Base-by-base conservation (phyloP, 2,113 vertebrate genomes). In the Solea senegalensis region DNA sequence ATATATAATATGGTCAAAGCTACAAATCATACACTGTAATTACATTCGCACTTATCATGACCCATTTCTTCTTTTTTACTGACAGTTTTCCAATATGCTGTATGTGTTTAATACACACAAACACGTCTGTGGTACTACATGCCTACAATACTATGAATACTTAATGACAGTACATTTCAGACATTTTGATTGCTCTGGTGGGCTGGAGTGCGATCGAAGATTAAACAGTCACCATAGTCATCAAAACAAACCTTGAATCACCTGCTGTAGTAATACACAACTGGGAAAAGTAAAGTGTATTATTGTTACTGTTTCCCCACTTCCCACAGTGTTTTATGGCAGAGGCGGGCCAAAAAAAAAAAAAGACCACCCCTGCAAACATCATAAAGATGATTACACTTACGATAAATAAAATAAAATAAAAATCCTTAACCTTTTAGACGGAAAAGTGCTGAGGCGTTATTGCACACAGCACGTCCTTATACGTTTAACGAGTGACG, bases 331-430 rank as follows among this genome's bases (percentile, higher is more conserved):
- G 49, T 72, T 85, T 76, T 63, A 75, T 78, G 26, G 51, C 46
- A 14, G 51, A 28, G 59, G 40, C 15, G 69, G 40, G 3, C 13
- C 50, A 56, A 21, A 21, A 7, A 59, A 69, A 14, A 69, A 69
- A 9, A 69, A 58, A 61, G 57, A 44, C 21, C n/a, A 14, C 63
- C 56, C 39, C 16, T 16, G 0, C 60, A 43, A 70, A 80, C 62
- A 52, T 53, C 62, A 43, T 76, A 63, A 80, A 69, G 60, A 71
- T 64, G 6, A 64, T 67, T 70, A 52, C 48, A 73, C 65, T 79
- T 66, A 49, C 44, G 58, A 72, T 65, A 44, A 69, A 78, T 61
- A 45, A 69, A 78, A 53, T 72, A 0, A 51, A 65, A 76, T 69
- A 57, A 80, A 80, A 69, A 63, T 9, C 21, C 21, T 55, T 39